Evolutionary conservation across 2,888 invertebrate species (phyloP).

Genomic region (Lithophane ornitopus): DNA sequence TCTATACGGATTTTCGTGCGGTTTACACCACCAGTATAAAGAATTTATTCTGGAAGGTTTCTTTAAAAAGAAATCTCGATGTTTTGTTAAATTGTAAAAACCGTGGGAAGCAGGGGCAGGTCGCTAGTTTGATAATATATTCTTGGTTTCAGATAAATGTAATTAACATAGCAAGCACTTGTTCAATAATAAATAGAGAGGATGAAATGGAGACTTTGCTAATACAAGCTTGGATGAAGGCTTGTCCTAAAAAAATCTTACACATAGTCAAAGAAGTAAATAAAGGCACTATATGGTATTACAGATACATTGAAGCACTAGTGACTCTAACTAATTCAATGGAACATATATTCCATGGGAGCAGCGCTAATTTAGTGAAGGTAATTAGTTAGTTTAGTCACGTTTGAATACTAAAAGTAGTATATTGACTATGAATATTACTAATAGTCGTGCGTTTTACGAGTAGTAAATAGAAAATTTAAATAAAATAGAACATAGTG

Average conservation of each 20-base stretch:
- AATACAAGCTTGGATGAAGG: constrained; percentile 75
- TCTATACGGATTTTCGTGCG: too few species aligned
- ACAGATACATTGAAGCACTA: constrained; percentile 76
- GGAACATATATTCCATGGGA: constrained; percentile 66
- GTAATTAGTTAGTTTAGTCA: constrained; percentile 64
- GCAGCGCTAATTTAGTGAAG: constrained; percentile 71
- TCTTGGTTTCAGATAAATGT: constrained; percentile 74
- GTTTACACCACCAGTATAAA: too few species aligned
- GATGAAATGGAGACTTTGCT: constrained; percentile 72
- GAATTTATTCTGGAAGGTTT: not conserved
- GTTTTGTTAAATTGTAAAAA: not conserved
- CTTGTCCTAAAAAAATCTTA: constrained; percentile 72
- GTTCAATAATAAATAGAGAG: constrained; percentile 67
- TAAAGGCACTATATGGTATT: constrained; percentile 73
- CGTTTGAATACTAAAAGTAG: constrained; percentile 14
- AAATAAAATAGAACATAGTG: constrained; percentile 5
- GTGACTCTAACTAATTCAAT: constrained; percentile 71
- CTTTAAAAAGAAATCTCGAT: not conserved
- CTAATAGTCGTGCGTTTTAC: constrained; percentile 18
- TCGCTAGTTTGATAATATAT: not conserved
- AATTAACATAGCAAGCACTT: constrained; percentile 77
- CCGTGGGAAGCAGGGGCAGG: not conserved
- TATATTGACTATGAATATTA: constrained; percentile 16
- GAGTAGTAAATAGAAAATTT: constrained; percentile 7
- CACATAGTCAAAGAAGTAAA: constrained; percentile 61